Evolutionary conservation across 2,797 vertebrate genomes (phyloP).

Genomic region (Ammospiza maritima): DNA sequence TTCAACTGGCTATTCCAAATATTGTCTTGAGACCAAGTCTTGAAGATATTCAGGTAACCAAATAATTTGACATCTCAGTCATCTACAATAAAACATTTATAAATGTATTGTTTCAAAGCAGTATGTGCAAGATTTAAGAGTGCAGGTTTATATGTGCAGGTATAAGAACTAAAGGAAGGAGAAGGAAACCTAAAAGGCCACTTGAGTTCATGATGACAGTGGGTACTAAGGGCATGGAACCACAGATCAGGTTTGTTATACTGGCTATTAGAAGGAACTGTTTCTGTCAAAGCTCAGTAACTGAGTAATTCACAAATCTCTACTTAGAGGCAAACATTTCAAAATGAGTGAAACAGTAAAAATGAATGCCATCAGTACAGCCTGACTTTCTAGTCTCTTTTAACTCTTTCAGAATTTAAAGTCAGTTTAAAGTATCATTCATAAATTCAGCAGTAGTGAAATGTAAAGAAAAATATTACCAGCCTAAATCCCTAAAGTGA

Average conservation of each 20-base stretch:
- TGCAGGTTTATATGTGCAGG: background rate
- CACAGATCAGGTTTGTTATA: background rate
- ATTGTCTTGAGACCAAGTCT: conserved; percentile 83
- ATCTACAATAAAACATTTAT: background rate
- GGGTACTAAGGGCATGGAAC: background rate
- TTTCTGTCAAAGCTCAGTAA: background rate
- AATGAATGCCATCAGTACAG: background rate
- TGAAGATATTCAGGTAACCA: conserved; percentile 84
- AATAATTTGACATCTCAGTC: background rate
- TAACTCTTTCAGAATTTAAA: background rate
- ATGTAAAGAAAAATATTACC: background rate
- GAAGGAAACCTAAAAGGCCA: background rate
- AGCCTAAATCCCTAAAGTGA: background rate
- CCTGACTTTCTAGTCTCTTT: background rate
- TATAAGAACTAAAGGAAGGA: background rate
- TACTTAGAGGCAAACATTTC: background rate
- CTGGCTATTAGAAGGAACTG: background rate
- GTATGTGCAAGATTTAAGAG: background rate
- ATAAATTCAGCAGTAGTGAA: background rate
- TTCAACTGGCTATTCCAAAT: conserved; percentile 84
- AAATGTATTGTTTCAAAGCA: background rate
- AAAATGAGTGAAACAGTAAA: background rate
- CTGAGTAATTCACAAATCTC: background rate
- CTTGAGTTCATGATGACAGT: background rate
- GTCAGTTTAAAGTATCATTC: background rate